Evolutionary conservation across 2,113 vertebrate species (phyloP).

Genomic region (Dicentrarchus labrax): DNA sequence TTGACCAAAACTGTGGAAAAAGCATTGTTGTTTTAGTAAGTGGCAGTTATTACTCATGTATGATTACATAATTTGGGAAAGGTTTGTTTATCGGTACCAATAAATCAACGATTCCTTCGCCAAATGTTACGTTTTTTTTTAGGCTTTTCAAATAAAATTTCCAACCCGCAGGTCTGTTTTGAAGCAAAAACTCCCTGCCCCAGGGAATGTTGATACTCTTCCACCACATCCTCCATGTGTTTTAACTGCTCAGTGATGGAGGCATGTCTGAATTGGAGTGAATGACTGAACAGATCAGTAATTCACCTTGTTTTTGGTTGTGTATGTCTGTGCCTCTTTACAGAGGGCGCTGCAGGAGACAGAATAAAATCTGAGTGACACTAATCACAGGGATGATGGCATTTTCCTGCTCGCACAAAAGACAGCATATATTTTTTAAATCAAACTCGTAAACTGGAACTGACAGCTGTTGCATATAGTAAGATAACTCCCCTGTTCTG

Average conservation of each 20-base stretch:
- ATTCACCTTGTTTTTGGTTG: constrained; percentile 1
- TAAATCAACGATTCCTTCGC: constrained; percentile 1
- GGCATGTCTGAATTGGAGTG: constrained; percentile 20
- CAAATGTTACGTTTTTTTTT: neutral
- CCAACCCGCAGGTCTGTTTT: neutral
- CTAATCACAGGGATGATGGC: neutral
- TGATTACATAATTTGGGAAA: neutral
- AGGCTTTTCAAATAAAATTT: constrained; percentile 1
- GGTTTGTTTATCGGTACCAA: neutral
- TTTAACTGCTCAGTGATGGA: constrained; percentile 32
- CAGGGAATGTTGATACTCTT: constrained; percentile 25
- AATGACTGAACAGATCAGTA: constrained; percentile 40
- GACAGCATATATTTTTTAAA: neutral
- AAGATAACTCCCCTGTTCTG: neutral
- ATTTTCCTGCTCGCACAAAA: neutral
- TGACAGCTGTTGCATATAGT: neutral
- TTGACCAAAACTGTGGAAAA: neutral
- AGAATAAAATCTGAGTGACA: constrained; percentile 1
- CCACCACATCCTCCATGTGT: constrained; percentile 34
- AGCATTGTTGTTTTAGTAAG: too few species aligned
- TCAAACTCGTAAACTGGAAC: neutral
- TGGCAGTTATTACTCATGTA: too few species aligned
- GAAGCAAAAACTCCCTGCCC: constrained; percentile 26
- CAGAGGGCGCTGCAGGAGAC: neutral
- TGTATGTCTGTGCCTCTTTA: neutral